Percentiles rank a stretch among this genome's conserved stretches.
These are phyloP conservation scores for Napeogenes sylphis DNA, from an alignment of 2,888 invertebrate species.

Conservation along the genomic window DNA sequence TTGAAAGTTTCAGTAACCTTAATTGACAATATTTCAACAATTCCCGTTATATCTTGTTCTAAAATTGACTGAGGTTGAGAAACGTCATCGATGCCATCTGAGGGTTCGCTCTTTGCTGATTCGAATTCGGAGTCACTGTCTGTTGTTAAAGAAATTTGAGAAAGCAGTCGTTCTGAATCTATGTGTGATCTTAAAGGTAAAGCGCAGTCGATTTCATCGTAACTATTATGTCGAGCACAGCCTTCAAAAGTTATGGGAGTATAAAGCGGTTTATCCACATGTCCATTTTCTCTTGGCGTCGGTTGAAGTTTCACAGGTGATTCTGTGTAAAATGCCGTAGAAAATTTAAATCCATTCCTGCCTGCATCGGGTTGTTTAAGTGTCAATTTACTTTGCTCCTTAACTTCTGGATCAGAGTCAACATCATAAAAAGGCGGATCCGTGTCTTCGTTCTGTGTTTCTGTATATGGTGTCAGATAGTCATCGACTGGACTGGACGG, in stretches of 20 bases:
- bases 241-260: conserved; percentile 72
- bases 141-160: conserved; percentile 42
- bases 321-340: conserved; percentile 64
- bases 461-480: conserved; percentile 71
- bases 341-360: conserved; percentile 70
- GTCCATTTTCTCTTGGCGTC: conserved; percentile 64
- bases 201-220: conserved; percentile 60
- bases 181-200: conserved; percentile 36
- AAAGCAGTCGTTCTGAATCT: conserved; percentile 44
- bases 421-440: conserved; percentile 77
- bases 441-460: conserved; percentile 71
- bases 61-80: conserved; percentile 44
- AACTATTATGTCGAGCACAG: conserved; percentile 64
- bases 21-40: conserved; percentile 54
- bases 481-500: conserved; percentile 84
- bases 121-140: conserved; percentile 73
- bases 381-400: conserved; percentile 52
- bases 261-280: conserved; percentile 61
- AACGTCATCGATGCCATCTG: conserved; percentile 54
- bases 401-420: conserved; percentile 64
- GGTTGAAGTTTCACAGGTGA: conserved; percentile 69
- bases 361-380: conserved; percentile 70
- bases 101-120: conserved; percentile 70
- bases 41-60: conserved; percentile 47
- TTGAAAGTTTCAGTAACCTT: conserved; percentile 49